These are phyloP conservation scores for Cistogaster globosa DNA, from an alignment of 2,888 invertebrate genomes.

Conservation along the genomic window DNA sequence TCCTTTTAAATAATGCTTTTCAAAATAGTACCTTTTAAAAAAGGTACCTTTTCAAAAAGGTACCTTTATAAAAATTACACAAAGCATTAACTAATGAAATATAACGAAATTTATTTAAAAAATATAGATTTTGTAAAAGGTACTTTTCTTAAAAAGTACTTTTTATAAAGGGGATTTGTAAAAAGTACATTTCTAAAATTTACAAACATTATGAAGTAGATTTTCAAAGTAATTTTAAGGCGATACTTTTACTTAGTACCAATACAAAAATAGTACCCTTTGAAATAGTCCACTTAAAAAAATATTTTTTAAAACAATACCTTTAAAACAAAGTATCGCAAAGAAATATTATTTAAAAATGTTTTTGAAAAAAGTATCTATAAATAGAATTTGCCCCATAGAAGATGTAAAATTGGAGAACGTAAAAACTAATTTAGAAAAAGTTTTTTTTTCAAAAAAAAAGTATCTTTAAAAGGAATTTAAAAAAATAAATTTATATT, in stretches of 20 bases:
- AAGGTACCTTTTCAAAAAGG: background rate
- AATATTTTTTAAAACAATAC: background rate
- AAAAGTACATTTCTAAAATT: background rate
- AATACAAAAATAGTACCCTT: background rate
- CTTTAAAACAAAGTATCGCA: background rate
- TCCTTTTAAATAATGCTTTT: background rate
- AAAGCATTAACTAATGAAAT: background rate
- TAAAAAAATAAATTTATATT: too few relatives aligned
- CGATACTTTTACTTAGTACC: background rate
- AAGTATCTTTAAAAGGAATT: too few relatives aligned
- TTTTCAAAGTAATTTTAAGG: background rate
- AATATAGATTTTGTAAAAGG: too few relatives aligned
- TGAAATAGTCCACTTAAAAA: background rate
- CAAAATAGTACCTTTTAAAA: background rate
- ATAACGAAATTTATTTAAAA: too few relatives aligned
- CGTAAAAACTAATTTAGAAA: too few relatives aligned
- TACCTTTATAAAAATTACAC: too few relatives aligned
- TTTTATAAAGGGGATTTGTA: background rate
- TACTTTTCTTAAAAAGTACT: background rate
- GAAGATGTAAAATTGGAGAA: too few relatives aligned
- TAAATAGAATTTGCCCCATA: too few relatives aligned
- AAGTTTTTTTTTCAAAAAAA: too few relatives aligned
- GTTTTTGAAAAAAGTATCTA: background rate
- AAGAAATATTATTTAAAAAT: background rate
- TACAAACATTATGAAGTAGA: too few relatives aligned